These are phyloP conservation scores for Perca flavescens DNA, from an alignment of 2,113 vertebrate species.

Conservation along the genomic window DNA sequence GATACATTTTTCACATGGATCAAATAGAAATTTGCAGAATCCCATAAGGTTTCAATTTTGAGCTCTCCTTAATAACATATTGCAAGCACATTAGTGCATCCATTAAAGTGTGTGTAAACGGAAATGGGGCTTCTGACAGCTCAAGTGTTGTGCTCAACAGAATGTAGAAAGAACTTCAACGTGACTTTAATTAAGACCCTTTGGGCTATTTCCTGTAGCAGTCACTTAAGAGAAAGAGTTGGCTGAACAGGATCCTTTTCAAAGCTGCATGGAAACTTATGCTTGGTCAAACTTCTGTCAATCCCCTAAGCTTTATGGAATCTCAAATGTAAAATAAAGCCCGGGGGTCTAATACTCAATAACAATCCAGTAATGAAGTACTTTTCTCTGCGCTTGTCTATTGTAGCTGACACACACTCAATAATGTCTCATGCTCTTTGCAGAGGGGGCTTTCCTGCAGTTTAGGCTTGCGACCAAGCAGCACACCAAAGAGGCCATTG, in stretches of 20 bases:
- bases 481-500: constrained; percentile 71
- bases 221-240: constrained; percentile 17
- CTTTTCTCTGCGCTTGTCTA: constrained; percentile 47
- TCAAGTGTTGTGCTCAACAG: not conserved
- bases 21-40: not conserved
- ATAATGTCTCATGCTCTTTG: constrained; percentile 48
- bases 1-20: not conserved
- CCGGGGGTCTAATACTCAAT: constrained; percentile 38
- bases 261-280: constrained; percentile 29
- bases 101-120: constrained; percentile 36
- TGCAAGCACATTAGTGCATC: constrained; percentile 40
- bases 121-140: constrained; percentile 29
- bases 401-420: constrained; percentile 59
- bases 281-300: constrained; percentile 32
- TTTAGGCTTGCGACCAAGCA: constrained; percentile 31
- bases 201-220: constrained; percentile 53
- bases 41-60: not conserved
- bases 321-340: constrained; percentile 39
- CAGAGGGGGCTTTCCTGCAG: constrained; percentile 68
- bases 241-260: constrained; percentile 41
- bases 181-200: constrained; percentile 64
- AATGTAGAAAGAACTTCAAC: constrained; percentile 22
- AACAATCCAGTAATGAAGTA: constrained; percentile 55
- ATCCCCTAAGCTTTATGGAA: constrained; percentile 29
- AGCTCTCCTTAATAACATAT: constrained; percentile 11